Conservation (phyloP, 2,888 invertebrate species). For the Phalera bucephala region DNA sequence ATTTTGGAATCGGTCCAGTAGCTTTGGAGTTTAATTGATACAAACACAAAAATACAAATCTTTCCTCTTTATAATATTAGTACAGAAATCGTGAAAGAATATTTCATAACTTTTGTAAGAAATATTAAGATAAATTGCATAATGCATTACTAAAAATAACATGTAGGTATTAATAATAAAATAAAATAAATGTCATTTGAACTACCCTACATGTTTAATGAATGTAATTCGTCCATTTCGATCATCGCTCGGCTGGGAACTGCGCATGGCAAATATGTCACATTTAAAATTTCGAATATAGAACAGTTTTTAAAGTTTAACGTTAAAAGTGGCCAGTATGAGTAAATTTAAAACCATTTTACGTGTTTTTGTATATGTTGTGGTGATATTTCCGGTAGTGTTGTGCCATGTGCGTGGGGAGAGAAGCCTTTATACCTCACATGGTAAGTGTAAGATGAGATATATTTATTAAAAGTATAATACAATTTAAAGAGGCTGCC, state of each 20-base stretch:
- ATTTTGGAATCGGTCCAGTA: no score
- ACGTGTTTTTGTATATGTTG: constrained; percentile 43
- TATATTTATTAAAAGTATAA: not conserved
- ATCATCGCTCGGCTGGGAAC: not conserved
- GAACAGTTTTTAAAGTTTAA: not conserved
- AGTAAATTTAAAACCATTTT: constrained; percentile 10
- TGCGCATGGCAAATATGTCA: constrained; percentile 11
- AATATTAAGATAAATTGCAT: no score
- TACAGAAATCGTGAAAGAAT: no score
- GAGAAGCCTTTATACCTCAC: constrained; percentile 3
- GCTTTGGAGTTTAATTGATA: no score
- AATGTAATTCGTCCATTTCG: constrained; percentile 14
- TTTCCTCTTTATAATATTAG: no score
- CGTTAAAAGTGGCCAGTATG: constrained; percentile 7
- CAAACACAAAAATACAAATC: no score
- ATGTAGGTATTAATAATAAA: no score
- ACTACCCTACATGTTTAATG: not conserved
- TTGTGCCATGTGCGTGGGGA: constrained; percentile 16
- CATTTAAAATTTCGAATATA: not conserved
- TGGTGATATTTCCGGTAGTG: constrained; percentile 42
- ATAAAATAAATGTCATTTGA: not conserved
- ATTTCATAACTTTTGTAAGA: no score
- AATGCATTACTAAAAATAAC: no score
- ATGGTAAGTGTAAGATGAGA: constrained; percentile 18
- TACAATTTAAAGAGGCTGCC: no score